phyloP scores from a whole-genome alignment of 2,888 invertebrate species.

The Lycophotia porphyrea region DNA sequence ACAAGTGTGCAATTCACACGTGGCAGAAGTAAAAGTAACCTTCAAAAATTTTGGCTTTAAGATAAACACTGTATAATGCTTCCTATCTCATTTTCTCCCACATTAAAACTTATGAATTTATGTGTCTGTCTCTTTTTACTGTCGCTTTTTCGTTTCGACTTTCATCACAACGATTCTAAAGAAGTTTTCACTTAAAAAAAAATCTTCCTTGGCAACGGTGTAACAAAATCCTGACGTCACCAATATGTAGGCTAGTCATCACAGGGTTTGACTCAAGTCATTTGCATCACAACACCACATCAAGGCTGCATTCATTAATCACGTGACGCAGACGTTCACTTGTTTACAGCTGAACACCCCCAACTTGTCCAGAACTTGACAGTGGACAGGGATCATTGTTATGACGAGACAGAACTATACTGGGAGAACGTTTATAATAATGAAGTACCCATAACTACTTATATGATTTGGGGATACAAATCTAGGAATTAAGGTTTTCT shows the following conservation, averaged over 20 bases:
- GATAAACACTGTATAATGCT: no score
- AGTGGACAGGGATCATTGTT: conserved; percentile 1
- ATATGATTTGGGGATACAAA: not conserved
- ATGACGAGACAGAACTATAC: not conserved
- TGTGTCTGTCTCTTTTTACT: no score
- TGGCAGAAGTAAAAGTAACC: no score
- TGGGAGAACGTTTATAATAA: not conserved
- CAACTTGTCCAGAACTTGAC: conserved; percentile 28
- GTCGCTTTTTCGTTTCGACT: no score
- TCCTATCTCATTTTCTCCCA: no score
- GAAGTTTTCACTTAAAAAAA: no score
- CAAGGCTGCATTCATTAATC: conserved; percentile 76
- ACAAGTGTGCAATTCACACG: no score
- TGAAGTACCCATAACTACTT: not conserved
- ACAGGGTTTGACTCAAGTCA: conserved; percentile 75
- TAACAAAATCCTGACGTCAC: conserved; percentile 61
- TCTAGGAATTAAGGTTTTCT: not conserved
- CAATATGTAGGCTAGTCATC: conserved; percentile 76
- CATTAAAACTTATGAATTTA: no score
- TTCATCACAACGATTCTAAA: no score
- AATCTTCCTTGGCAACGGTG: conserved; percentile 53
- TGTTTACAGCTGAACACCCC: conserved; percentile 48
- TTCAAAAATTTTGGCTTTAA: no score
- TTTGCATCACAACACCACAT: conserved; percentile 80
- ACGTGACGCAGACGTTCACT: conserved; percentile 65